Evolutionary conservation across 2,888 invertebrate species (phyloP), one percentile per base, ranked within the genome.

Genomic region (Lasioglossum zephyrum): DNA sequence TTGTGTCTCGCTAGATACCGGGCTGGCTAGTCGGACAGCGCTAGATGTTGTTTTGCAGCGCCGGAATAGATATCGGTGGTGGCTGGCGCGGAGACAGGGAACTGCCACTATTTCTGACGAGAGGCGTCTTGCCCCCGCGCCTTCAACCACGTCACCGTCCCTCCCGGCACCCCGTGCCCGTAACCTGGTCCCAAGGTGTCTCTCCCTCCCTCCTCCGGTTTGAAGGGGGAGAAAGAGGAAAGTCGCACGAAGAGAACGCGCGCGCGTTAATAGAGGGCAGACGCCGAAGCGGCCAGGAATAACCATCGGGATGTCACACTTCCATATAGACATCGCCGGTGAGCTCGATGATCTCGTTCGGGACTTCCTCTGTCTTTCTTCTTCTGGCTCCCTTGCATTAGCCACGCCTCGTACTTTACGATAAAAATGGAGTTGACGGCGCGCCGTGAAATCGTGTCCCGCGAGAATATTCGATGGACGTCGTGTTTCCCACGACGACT

Each of bases 61-160:
- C 95, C 95, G 95, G 95, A 95, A 95, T 95, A 96, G 95, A 96
- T 95, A 96, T 96, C 95, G 96, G 95, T 93, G 95, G 95, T 95
- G 95, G 95, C 95, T 95, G 94, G 93, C 93, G 93, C 91, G 89
- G 93, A 93, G 93, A 93, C 93, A 94, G 94, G 94, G 92, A 94
- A 95, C 94, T 94, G 95, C 94, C 95, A 95, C 95, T 95, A 95
- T 95, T 95, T 95, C 95, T 95, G 95, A 95, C 94, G 94, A 92
- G 91, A 87, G 90, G 90, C 87, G 87, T 87, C 88, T 87, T 91
- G 88, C 66, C 84, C 84, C 86, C 84, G 82, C 79, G 80, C 85
- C 77, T 69, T 76, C 87, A 86, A 85, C 85, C 49, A 53, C 82
- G 80, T 84, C 84, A 81, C 63, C 11, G 36, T 18, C 22, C 53